Base-by-base conservation (phyloP, 2,113 vertebrate species). In the Camelus dromedarius region DNA sequence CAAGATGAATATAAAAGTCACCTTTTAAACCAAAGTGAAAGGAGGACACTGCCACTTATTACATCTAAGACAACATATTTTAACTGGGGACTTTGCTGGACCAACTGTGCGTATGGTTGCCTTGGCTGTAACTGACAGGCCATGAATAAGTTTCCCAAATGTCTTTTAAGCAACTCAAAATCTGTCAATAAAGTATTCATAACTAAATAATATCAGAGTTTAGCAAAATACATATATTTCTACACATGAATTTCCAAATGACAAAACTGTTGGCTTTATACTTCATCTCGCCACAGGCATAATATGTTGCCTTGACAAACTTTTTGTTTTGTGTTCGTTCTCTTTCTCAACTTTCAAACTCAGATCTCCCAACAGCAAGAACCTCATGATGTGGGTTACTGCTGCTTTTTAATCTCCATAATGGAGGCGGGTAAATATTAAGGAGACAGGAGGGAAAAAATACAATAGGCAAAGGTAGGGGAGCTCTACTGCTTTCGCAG, bases 371-470 rank as follows among this genome's bases (percentile, higher is more conserved):
- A 64, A 91, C 46, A 90, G 3, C 19, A 92, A 91, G 81, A 70
- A 73, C 69, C 35, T 83, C 50, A 60, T 42, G 56, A 86, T 32
- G 16, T 19, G 48, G 70, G 69, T 69, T 58, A 60, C 42, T 46
- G 89, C 66, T 92, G 95, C 80, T 82, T 96, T 97, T 93, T 97
- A 95, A 91, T 95, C 95, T 97, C 62, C 75, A 80, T 79, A 91
- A 93, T 67, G 72, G 67, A 32, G 83, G 42, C 86, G 7, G 0
- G 82, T 93, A 97, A 94, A 96, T 93, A 96, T 93, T 75, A 89
- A 60, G 48, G 70, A 87, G 48, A 58, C 70, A 7, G 28, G n/a
- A 58, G 82, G 46, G 50, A 26, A 89, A 54, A 62, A 18, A 6
- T 1, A 19, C 42, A 86, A 28, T 35, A 38, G 72, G 81, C 28